Base-by-base conservation (phyloP, 30 jellyfish, hydroid and myxozoan species). In the Pelagia noctiluca region DNA sequence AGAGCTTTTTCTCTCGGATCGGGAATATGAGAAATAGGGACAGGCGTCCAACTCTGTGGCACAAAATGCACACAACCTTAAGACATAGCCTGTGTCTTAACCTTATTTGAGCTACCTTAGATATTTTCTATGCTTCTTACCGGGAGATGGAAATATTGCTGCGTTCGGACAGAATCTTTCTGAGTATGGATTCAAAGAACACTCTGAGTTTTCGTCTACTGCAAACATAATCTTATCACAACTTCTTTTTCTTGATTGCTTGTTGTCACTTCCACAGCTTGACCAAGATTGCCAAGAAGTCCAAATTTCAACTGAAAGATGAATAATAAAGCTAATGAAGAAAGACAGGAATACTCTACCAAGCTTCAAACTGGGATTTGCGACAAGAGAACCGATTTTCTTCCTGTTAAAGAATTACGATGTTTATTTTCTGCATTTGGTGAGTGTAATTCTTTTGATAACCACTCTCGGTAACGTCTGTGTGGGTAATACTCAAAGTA, bases 271-370 rank as follows among this genome's bases (percentile, higher is more conserved):
- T 19, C 21, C 30, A 19, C 68, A 52, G 21, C 28, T 19, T 52
- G 68, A 52, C 68, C 68, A 52, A 52, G 12, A 5, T 19, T 52
- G 68, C 68, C 68, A 52, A 10, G 68, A 52, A 30, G 30, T 19
- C 26, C 57, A 42, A n/a, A n/a, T n/a, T n/a, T n/a, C n/a, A n/a
- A n/a, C n/a, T n/a, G n/a, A 2, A 50, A 50, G 65, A 19, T 50
- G 65, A n/a, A n/a, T n/a, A n/a, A n/a, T n/a, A n/a, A n/a, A n/a
- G n/a, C n/a, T n/a, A n/a, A n/a, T n/a, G n/a, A n/a, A n/a, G n/a
- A n/a, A n/a, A n/a, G n/a, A n/a, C n/a, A n/a, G n/a, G n/a, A n/a
- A n/a, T n/a, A n/a, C n/a, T n/a, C n/a, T n/a, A n/a, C n/a, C n/a
- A n/a, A n/a, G n/a, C n/a, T n/a, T n/a, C n/a, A n/a, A n/a, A n/a